Evolutionary conservation across 1,140 invertebrate species (phyloP).

Genomic region (Drosophila arizonae): DNA sequence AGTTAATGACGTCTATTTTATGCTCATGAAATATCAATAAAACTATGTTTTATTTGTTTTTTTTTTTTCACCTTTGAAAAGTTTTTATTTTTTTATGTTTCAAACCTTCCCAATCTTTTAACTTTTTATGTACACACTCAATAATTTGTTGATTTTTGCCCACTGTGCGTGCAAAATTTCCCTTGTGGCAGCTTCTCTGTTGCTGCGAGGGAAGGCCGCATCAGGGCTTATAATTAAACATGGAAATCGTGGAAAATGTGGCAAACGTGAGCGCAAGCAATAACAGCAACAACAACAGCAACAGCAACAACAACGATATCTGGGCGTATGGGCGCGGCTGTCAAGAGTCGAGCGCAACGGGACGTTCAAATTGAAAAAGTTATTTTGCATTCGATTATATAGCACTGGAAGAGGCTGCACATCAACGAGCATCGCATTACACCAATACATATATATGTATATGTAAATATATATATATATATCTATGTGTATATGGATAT

Average conservation of each 20-base stretch:
- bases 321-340: constrained; percentile 6
- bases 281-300: constrained; percentile 25
- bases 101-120: no score
- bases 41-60: no score
- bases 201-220: constrained; percentile 34
- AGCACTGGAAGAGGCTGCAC: constrained; percentile 31
- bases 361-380: constrained; percentile 69
- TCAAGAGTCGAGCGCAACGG: constrained; percentile 44
- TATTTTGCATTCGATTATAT: constrained; percentile 75
- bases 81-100: no score
- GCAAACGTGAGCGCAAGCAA: constrained; percentile 45
- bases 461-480: background rate
- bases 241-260: constrained; percentile 74
- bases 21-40: no score
- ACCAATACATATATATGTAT: no score
- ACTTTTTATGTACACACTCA: no score
- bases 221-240: constrained; percentile 78
- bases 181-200: constrained; percentile 52
- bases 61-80: no score
- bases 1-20: no score
- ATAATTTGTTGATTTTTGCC: background rate
- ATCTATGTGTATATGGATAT: background rate
- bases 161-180: constrained; percentile 61
- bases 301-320: background rate
- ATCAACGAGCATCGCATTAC: constrained; percentile 38